phyloP scores from a whole-genome alignment of 2,888 invertebrate genomes.

The Epinotia nisella region DNA sequence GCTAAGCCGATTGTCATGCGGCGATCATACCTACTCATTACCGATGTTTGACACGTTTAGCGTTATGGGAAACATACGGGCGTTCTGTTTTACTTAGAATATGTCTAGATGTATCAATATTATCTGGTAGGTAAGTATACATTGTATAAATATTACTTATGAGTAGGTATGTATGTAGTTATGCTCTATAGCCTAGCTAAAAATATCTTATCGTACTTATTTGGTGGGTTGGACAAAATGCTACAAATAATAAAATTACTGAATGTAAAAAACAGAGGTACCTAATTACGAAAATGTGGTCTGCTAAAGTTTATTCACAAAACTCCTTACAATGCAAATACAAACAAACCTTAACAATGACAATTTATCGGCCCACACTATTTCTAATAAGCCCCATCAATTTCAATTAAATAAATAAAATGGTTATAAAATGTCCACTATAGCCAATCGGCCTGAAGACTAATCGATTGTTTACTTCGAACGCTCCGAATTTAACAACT shows the following conservation, averaged over 20 bases:
- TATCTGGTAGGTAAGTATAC: not conserved
- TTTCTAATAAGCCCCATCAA: slow-evolving; percentile 69
- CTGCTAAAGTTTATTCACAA: not conserved
- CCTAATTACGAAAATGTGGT: not conserved
- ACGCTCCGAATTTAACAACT: slow-evolving; percentile 73
- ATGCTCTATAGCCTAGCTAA: not conserved
- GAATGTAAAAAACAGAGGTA: not conserved
- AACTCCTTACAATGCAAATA: slow-evolving; percentile 55
- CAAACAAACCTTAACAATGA: slow-evolving; percentile 59
- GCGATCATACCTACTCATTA: slow-evolving; percentile 43
- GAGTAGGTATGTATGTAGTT: not conserved
- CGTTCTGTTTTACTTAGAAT: slow-evolving; percentile 9
- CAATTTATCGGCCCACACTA: slow-evolving; percentile 69
- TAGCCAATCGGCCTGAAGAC: slow-evolving; percentile 72
- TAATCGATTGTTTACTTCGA: slow-evolving; percentile 81
- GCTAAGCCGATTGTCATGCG: slow-evolving; percentile 62
- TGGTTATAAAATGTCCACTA: slow-evolving; percentile 81
- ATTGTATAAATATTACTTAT: not conserved
- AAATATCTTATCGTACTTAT: not conserved
- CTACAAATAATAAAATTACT: not conserved
- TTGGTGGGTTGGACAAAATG: not conserved
- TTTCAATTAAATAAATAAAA: slow-evolving; percentile 81
- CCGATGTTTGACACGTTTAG: slow-evolving; percentile 39
- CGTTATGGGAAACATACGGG: slow-evolving; percentile 43
- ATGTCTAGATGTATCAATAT: slow-evolving; percentile 10